Evolutionary conservation across 2,888 invertebrate genomes (phyloP), one percentile per base, ranked within the genome.

Genomic region (Thera obeliscata): DNA sequence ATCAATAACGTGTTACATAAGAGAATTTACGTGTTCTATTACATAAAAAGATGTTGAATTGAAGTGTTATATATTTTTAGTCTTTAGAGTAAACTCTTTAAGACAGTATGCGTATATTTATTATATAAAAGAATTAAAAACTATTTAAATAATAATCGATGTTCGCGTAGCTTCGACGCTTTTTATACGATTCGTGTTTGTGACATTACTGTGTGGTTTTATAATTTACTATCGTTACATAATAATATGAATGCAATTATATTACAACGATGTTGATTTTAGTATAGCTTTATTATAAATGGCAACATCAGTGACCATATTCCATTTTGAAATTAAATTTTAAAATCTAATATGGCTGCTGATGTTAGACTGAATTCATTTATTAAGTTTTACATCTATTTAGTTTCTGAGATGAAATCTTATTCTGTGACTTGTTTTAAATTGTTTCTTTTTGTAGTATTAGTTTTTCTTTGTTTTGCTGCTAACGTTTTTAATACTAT

Each of bases 321-420:
- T 85, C 81, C 76, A 79, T 78, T 78, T 74, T 67, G 64, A 52
- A 72, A 66, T 66, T 36, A 49, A 66, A 62, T 62, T 66, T 43
- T 54, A 76, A 76, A 79, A 76, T 81, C 79, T 80, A 86, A 86
- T 76, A 74, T 84, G 85, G 72, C 75, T 83, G 82, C 72, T 81
- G 82, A 84, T 87, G 86, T 81, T 66, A 80, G 86, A 88, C 88
- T 90, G 87, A 87, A 72, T 72, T 68, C 71, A 48, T 66, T 67
- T 57, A 56, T 60, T 60, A 60, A 66, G 70, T 67, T 75, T 77
- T 67, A 60, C 74, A 35, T 61, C 43, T 46, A 46, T 46, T 43
- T 63, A 41, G 54, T 60, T 52, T 52, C 8, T 52, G 58, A 61
- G 58, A 64, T 64, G 41, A 50, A 75, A 71, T 76, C 66, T 76